Evolutionary conservation across 1,140 invertebrate genomes (phyloP).

Genomic region (Pseudoatta argentina): DNA sequence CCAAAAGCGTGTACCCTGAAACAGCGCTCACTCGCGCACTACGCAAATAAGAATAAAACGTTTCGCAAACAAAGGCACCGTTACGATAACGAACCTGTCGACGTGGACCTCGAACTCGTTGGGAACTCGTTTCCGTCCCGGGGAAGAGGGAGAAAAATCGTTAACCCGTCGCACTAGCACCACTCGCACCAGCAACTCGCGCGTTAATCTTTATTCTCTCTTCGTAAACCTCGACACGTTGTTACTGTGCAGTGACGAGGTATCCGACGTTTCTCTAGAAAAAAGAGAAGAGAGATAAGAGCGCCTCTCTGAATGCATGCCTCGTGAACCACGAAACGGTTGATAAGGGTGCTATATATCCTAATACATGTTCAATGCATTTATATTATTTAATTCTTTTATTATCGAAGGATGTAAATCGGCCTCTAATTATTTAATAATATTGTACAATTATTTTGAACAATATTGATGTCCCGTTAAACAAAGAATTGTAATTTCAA

Average conservation of each 20-base stretch:
- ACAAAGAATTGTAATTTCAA: not conserved
- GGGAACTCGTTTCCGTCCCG: slow-evolving; percentile 79
- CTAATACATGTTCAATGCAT: not conserved
- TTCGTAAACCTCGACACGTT: slow-evolving; percentile 45
- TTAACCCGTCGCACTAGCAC: slow-evolving; percentile 75
- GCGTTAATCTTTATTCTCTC: slow-evolving; percentile 65
- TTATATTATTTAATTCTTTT: not conserved
- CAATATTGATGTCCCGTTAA: too few species aligned
- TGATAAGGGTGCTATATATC: slow-evolving; percentile 20
- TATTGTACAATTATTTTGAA: too few species aligned
- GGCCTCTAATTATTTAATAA: too few species aligned
- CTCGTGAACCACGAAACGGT: slow-evolving; percentile 9
- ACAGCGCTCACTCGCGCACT: slow-evolving; percentile 42
- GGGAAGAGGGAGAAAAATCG: slow-evolving; percentile 77
- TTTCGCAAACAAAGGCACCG: slow-evolving; percentile 78
- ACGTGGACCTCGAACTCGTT: slow-evolving; percentile 77
- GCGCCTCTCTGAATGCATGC: not conserved
- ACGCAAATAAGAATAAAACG: slow-evolving; percentile 74
- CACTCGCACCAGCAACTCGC: slow-evolving; percentile 60
- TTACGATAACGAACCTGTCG: slow-evolving; percentile 83
- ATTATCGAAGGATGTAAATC: not conserved
- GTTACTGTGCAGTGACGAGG: slow-evolving; percentile 28
- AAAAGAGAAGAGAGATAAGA: slow-evolving; percentile 1
- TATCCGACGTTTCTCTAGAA: not conserved
- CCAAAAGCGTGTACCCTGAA: slow-evolving; percentile 31